Evolutionary conservation across 2,797 vertebrate species (phyloP).

Genomic region (Erpetoichthys calabaricus): DNA sequence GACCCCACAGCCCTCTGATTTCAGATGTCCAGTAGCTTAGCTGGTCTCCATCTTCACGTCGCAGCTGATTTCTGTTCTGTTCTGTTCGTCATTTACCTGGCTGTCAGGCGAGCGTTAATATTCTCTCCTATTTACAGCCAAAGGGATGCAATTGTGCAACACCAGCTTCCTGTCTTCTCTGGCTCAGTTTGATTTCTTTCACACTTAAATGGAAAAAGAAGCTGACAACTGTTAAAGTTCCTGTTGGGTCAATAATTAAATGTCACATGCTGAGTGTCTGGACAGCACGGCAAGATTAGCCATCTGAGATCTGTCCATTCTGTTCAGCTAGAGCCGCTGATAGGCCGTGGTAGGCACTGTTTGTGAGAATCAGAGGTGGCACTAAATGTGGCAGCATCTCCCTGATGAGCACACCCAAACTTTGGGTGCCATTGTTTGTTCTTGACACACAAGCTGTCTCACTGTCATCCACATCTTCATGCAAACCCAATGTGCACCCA

Average conservation of each 20-base stretch:
- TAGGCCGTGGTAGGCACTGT: slow-evolving; percentile 19
- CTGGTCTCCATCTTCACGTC: no score
- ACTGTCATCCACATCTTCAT: no score
- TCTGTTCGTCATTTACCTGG: neutral
- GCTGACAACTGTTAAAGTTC: slow-evolving; percentile 49
- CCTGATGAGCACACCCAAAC: no score
- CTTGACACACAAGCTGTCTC: no score
- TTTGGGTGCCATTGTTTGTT: no score
- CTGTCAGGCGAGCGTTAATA: slow-evolving; percentile 14
- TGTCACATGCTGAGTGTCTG: slow-evolving; percentile 48
- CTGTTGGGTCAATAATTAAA: slow-evolving; percentile 77
- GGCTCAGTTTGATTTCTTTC: slow-evolving; percentile 33
- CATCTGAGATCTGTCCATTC: slow-evolving; percentile 26
- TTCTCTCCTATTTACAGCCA: slow-evolving; percentile 13
- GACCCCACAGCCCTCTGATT: no score
- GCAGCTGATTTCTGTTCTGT: no score
- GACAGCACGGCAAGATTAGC: slow-evolving; percentile 52
- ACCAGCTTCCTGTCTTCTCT: slow-evolving; percentile 24
- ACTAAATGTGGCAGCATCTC: no score
- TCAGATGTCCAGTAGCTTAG: no score
- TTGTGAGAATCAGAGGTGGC: no score
- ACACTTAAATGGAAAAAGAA: slow-evolving; percentile 34
- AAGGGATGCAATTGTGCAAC: slow-evolving; percentile 1
- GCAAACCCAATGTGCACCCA: no score
- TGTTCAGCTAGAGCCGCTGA: neutral